A percentile compares a stretch with the other conserved stretches of the same genome.
Conservation (phyloP, 1,140 invertebrate species). For the Pogonomyrmex barbatus region DNA sequence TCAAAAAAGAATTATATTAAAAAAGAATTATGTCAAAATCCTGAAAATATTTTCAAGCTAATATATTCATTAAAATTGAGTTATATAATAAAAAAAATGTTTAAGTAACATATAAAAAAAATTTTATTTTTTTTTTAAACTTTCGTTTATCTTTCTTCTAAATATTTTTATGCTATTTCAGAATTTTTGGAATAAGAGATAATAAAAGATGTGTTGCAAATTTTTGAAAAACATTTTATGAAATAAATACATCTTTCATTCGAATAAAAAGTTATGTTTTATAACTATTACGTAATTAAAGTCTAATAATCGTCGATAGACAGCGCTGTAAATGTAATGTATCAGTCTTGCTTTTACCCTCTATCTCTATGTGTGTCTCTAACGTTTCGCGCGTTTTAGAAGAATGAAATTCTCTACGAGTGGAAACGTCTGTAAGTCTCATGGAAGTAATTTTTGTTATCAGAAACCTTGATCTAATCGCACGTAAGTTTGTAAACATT, state of each 20-base stretch:
- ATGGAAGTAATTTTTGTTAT: constrained; percentile 41
- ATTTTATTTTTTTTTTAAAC: not conserved
- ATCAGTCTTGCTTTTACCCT: not conserved
- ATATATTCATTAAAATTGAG: not conserved
- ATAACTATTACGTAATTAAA: not conserved
- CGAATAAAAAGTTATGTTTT: too few species aligned
- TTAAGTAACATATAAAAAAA: not conserved
- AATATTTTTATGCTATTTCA: too few species aligned
- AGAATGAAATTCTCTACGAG: constrained; percentile 1
- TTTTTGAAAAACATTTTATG: too few species aligned
- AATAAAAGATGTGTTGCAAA: too few species aligned
- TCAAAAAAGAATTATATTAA: not conserved
- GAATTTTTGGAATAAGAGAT: too few species aligned
- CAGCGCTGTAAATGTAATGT: not conserved
- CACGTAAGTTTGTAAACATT: constrained; percentile 31
- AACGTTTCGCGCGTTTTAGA: not conserved
- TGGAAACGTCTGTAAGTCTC: not conserved
- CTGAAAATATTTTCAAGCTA: not conserved
- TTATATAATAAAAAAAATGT: constrained; percentile 3
- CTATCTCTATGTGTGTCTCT: too few species aligned
- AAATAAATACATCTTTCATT: too few species aligned
- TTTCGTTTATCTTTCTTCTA: not conserved
- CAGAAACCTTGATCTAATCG: constrained; percentile 29
- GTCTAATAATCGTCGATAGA: not conserved
- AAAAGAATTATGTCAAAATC: not conserved